phyloP scores from a whole-genome alignment of 2,797 vertebrate genomes.

The Spinus olivaceus region DNA sequence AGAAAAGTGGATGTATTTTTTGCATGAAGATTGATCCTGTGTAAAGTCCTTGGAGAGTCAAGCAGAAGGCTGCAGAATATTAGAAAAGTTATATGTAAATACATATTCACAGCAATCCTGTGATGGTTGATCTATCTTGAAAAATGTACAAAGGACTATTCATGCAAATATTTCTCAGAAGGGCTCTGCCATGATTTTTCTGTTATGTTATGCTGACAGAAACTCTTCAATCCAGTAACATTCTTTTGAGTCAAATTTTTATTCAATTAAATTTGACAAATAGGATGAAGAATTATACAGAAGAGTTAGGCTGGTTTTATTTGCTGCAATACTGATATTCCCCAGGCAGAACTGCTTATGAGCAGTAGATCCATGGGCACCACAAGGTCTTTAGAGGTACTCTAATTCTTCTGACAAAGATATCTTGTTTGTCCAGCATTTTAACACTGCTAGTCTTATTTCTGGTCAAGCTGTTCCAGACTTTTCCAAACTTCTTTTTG shows the following conservation, averaged over 20 bases:
- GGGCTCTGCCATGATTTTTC: background rate
- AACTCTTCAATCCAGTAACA: background rate
- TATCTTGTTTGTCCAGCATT: background rate
- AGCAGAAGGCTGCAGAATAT: background rate
- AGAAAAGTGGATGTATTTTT: background rate
- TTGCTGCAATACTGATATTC: background rate
- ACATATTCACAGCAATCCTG: background rate
- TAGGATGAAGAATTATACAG: background rate
- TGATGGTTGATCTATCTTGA: background rate
- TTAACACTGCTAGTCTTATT: background rate
- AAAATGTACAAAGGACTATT: background rate
- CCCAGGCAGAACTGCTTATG: background rate
- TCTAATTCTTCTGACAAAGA: background rate
- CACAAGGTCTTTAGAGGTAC: background rate
- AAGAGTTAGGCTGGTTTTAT: background rate
- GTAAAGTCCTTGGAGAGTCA: background rate
- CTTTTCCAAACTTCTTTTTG: background rate
- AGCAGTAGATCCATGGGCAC: rapidly evolving
- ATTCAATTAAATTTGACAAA: background rate
- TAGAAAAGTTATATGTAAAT: background rate
- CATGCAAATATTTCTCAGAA: background rate
- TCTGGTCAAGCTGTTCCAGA: background rate
- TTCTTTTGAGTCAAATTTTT: background rate
- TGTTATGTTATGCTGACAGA: background rate
- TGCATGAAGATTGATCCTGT: background rate